These are phyloP conservation scores for Phalacrocorax pelagicus DNA, from an alignment of 2,113 vertebrate species.

Conservation along the genomic window DNA sequence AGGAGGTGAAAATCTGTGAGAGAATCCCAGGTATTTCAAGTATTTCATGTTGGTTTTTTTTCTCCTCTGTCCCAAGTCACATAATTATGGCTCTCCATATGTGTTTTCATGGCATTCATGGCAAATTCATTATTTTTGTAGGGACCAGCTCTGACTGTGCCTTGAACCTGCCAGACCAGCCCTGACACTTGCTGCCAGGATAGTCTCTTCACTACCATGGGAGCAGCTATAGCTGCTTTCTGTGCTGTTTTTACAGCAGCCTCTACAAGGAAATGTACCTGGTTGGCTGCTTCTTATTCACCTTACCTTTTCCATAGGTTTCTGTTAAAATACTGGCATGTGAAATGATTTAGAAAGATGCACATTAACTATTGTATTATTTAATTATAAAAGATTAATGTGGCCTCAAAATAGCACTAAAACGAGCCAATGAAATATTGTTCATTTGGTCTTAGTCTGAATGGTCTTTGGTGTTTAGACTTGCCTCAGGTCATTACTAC, in stretches of 20 bases:
- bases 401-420: background rate
- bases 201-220: background rate
- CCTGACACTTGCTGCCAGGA: background rate
- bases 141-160: background rate
- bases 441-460: background rate
- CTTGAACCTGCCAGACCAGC: background rate
- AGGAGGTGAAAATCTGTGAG: background rate
- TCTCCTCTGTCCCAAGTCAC: background rate
- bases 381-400: background rate
- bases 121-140: background rate
- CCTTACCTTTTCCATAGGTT: background rate
- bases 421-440: background rate
- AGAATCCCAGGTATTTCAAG: background rate
- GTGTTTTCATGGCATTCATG: background rate
- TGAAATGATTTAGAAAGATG: background rate
- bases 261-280: background rate
- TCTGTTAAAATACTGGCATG: background rate
- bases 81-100: background rate
- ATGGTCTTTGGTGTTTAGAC: background rate
- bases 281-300: background rate
- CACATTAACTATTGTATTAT: background rate
- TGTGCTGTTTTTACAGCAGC: background rate
- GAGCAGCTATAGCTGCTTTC: background rate
- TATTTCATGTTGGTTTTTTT: background rate
- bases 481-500: background rate